Evolutionary conservation across 2,797 vertebrate species (phyloP), one percentile per base, ranked within the genome.

Genomic region (Tokudaia muenninki): DNA sequence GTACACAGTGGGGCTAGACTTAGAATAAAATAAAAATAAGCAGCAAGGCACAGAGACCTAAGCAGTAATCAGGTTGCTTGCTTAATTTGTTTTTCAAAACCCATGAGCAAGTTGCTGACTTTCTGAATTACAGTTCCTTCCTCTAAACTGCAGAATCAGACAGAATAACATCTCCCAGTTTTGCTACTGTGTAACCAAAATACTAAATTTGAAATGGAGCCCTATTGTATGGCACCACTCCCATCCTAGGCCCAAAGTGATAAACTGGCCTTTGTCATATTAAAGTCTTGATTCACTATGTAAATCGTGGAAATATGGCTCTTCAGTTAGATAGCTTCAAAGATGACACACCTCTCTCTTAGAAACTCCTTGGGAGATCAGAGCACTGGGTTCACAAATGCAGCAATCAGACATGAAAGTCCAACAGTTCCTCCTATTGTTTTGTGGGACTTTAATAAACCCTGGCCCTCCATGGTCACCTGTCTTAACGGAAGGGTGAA

Each of bases 381-480:
- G 94, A 97, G 93, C 74, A 70, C 47, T 61, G 67, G 50, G 80
- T 59, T 96, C 84, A 79, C 89, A 94, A 77, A 84, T 22, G 31
- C 95, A 97, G 90, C 87, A 90, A 94, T 59, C 91, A 95, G 92
- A 94, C 95, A 88, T 91, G 83, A 97, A 97, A 96, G 95, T 3
- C 1, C 92, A 79, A 47, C 87, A 50, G 87, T 96, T 97, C 97
- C 94, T 97, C 65, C 80, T 86, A 81, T 93, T 92, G 95, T 95
- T 61, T 19, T 19, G 26, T 24, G 41, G 37, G 12, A 86, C 94
- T 97, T 92, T 95, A 61, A 94, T 95, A 37, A 94, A 75, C 83
- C 79, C 78, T 29, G 31, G 77, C 41, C 29, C 55, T 92, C 78
- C 6, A 1, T 44, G 50, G 70, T 80, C 52, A 8, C 59, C 90